Conservation (phyloP, 2,113 vertebrate species). For the Salvator merianae region DNA sequence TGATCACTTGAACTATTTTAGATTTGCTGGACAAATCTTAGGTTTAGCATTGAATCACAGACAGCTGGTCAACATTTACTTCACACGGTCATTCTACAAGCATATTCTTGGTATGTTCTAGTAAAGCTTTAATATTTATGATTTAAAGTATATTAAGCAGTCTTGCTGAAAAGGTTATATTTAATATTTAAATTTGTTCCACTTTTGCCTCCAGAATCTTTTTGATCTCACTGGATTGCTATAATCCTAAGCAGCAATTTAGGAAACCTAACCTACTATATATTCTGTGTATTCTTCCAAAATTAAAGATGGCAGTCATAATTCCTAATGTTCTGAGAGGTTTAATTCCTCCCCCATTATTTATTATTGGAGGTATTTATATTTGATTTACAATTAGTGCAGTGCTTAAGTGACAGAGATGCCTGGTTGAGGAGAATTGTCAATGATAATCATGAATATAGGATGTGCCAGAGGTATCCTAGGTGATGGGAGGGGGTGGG, state of each 20-base stretch:
- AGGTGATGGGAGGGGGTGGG: too few relatives aligned
- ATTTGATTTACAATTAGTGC: neutral
- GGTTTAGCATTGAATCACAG: constrained; percentile 95
- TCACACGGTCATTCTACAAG: constrained; percentile 98
- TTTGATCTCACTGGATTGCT: too few relatives aligned
- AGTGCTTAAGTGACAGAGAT: too few relatives aligned
- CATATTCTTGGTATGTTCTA: constrained; percentile 91
- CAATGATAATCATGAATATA: too few relatives aligned
- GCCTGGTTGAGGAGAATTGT: too few relatives aligned
- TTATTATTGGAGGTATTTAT: neutral
- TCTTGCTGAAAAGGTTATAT: too few relatives aligned
- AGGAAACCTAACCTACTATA: neutral
- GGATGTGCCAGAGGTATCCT: too few relatives aligned
- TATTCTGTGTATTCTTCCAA: neutral
- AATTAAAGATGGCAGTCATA: too few relatives aligned
- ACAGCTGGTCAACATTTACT: constrained; percentile 98
- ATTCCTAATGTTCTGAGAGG: neutral
- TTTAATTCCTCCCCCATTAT: neutral
- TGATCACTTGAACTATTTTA: constrained; percentile 97
- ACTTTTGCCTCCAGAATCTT: neutral
- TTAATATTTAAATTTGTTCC: neutral
- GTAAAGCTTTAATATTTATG: constrained; percentile 18
- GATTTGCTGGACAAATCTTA: constrained; percentile 94
- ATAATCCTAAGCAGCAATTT: neutral
- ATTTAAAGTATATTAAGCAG: neutral